These are phyloP conservation scores for Sycobia sp. DNA, from an alignment of 1,140 invertebrate species.

Conservation along the genomic window DNA sequence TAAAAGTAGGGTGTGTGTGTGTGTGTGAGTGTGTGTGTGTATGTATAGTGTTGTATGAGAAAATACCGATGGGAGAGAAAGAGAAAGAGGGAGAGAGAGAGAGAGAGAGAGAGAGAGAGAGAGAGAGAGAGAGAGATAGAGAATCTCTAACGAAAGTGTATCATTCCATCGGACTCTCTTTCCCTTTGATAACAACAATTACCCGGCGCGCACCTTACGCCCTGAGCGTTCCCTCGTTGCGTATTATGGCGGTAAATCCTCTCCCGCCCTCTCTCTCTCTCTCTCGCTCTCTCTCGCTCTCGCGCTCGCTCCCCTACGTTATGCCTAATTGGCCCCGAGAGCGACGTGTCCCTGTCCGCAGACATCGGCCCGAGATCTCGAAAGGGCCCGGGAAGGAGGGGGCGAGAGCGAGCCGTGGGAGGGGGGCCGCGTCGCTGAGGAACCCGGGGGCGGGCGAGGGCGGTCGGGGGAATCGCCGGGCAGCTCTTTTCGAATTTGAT, in stretches of 20 bases:
- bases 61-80: too few species aligned
- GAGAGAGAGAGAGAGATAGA: background rate
- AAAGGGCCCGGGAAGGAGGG: background rate
- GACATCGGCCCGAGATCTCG: background rate
- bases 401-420: background rate
- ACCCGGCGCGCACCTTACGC: conserved; percentile 17
- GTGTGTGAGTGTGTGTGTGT: too few species aligned
- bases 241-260: background rate
- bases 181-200: conserved; percentile 14
- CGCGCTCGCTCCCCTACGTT: too few species aligned
- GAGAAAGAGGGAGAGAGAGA: background rate
- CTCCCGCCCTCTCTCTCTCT: too few species aligned
- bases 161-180: background rate
- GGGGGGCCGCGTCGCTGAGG: too few species aligned
- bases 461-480: too few species aligned
- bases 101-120: background rate
- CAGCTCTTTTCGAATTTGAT: conserved; percentile 52
- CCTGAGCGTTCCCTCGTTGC: conserved; percentile 16
- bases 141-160: background rate
- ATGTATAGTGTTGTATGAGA: too few species aligned
- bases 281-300: too few species aligned
- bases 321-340: conserved; percentile 23
- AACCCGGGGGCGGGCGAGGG: background rate
- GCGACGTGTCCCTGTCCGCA: conserved; percentile 1
- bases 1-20: too few species aligned